A percentile compares a stretch with the other conserved stretches of the same genome.
phyloP scores from a whole-genome alignment of 1,140 invertebrate species.

The Microplitis demolitor region DNA sequence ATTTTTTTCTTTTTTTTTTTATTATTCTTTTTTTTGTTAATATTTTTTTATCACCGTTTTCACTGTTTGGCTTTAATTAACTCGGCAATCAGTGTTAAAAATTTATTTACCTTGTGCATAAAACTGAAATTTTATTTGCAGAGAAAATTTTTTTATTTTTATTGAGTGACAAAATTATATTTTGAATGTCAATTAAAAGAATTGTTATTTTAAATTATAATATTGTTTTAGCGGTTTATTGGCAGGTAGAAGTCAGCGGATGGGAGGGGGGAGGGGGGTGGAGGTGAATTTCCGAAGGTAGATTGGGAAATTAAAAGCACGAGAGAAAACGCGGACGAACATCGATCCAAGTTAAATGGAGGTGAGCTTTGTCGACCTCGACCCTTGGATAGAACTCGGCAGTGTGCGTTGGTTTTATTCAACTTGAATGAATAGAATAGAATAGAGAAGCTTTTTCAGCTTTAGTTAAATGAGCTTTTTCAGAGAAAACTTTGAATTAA shows the following conservation, averaged over 20 bases:
- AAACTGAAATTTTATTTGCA: neutral
- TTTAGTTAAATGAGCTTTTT: neutral
- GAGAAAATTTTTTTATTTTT: neutral
- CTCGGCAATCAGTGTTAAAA: too few species aligned
- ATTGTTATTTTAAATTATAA: too few species aligned
- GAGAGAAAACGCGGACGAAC: slow-evolving; percentile 16
- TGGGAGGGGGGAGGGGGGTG: neutral
- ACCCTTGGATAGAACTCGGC: neutral
- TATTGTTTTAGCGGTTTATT: too few species aligned
- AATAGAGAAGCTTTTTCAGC: neutral
- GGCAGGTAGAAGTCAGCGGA: too few species aligned
- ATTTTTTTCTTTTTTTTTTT: neutral
- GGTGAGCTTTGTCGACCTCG: neutral
- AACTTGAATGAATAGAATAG: slow-evolving; percentile 1
- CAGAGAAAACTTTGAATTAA: neutral
- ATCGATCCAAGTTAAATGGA: slow-evolving; percentile 12
- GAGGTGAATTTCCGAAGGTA: neutral
- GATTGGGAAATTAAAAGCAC: slow-evolving; percentile 20
- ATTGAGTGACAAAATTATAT: too few species aligned
- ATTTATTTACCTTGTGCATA: neutral
- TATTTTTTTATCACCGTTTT: too few species aligned
- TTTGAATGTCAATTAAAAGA: too few species aligned
- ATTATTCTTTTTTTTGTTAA: neutral
- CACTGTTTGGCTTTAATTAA: too few species aligned
- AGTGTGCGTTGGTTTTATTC: neutral